Conservation (phyloP, 2,797 vertebrate genomes). For the Hephaestus fuliginosus region DNA sequence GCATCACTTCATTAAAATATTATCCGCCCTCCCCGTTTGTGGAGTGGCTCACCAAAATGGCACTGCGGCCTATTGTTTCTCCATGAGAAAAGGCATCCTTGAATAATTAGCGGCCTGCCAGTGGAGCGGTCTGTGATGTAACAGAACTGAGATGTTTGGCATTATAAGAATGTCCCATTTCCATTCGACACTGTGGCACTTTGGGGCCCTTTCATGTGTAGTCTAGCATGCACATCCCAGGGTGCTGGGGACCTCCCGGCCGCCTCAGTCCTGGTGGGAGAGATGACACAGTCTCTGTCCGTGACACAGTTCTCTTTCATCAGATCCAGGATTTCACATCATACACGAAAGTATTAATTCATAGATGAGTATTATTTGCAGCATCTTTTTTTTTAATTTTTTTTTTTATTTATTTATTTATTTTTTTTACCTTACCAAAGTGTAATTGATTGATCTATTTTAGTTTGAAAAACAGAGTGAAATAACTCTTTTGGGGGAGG, state of each 20-base stretch:
- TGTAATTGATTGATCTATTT: neutral
- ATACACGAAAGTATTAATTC: neutral
- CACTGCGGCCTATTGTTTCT: constrained; percentile 76
- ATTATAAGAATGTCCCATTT: constrained; percentile 88
- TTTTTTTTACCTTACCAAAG: neutral
- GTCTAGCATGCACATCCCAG: constrained; percentile 81
- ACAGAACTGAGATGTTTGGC: constrained; percentile 86
- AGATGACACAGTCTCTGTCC: constrained; percentile 59
- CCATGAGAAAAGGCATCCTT: constrained; percentile 85
- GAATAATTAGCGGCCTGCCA: constrained; percentile 84
- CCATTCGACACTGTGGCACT: constrained; percentile 81
- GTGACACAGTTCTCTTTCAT: constrained; percentile 58
- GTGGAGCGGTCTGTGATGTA: constrained; percentile 83
- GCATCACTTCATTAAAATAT: constrained; percentile 83
- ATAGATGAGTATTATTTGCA: neutral
- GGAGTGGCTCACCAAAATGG: constrained; percentile 67
- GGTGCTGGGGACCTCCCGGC: constrained; percentile 69
- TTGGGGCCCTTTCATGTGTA: constrained; percentile 85
- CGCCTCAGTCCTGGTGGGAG: constrained; percentile 60
- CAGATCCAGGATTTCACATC: constrained; percentile 22
- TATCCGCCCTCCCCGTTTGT: constrained; percentile 59
- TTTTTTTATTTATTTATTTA: too few relatives aligned
- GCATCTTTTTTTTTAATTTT: neutral
- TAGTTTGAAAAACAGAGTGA: neutral
- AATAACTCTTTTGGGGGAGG: neutral